Conservation (phyloP, 2,888 invertebrate species). For the Lamproptera curius region DNA sequence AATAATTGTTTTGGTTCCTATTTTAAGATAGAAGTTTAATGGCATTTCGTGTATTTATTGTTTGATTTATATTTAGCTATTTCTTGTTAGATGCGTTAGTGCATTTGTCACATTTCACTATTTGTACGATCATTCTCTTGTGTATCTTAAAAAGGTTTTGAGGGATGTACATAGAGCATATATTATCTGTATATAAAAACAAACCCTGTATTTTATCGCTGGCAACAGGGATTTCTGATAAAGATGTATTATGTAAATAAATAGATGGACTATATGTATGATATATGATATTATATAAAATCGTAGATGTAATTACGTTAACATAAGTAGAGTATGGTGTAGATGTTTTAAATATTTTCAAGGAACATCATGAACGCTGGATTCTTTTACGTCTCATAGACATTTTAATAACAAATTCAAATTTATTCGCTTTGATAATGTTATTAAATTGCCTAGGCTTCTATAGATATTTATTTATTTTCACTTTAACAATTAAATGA, state of each 20-base stretch:
- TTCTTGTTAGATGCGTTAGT: constrained; percentile 27
- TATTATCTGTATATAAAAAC: constrained; percentile 37
- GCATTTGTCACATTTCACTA: neutral
- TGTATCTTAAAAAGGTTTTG: constrained; percentile 26
- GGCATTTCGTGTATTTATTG: constrained; percentile 66
- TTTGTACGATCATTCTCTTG: too few species aligned
- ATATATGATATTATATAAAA: constrained; percentile 5
- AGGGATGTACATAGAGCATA: constrained; percentile 34
- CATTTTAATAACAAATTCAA: too few species aligned
- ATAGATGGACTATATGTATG: constrained; percentile 5
- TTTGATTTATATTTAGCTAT: constrained; percentile 35
- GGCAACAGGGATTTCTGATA: constrained; percentile 13
- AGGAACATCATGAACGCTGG: neutral
- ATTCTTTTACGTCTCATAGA: constrained; percentile 1
- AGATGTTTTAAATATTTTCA: constrained; percentile 1
- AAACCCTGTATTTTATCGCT: constrained; percentile 15
- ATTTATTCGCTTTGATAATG: too few species aligned
- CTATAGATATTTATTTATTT: too few species aligned
- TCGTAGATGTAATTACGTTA: constrained; percentile 12
- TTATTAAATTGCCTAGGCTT: too few species aligned
- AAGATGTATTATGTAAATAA: constrained; percentile 17
- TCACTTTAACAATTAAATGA: too few species aligned
- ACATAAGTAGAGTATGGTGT: neutral
- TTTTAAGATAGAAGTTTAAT: constrained; percentile 62
- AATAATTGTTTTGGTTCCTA: constrained; percentile 72